Evolutionary conservation across 2,888 invertebrate species (phyloP).

Genomic region (Creontiades dilutus): DNA sequence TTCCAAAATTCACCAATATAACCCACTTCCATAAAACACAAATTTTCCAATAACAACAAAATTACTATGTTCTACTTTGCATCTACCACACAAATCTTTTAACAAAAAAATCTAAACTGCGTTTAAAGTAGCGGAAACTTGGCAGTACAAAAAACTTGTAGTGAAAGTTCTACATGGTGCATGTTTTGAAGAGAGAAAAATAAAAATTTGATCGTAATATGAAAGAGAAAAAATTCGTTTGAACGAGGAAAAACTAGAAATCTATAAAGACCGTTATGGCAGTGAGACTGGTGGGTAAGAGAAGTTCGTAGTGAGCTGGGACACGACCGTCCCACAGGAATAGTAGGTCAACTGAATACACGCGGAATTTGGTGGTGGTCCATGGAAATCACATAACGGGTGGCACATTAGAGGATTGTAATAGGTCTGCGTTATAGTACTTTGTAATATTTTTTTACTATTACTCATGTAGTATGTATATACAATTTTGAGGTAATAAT

Average conservation of each 20-base stretch:
- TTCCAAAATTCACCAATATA: not conserved
- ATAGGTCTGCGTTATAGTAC: not conserved
- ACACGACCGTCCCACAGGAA: not conserved
- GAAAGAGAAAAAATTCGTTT: no score
- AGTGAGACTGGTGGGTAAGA: constrained; percentile 12
- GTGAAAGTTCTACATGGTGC: not conserved
- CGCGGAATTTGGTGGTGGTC: not conserved
- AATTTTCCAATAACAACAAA: not conserved
- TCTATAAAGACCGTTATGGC: constrained; percentile 44
- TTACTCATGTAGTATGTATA: not conserved
- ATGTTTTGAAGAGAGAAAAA: not conserved
- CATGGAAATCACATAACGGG: not conserved
- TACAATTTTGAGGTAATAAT: not conserved
- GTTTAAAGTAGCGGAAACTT: not conserved
- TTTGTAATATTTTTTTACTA: not conserved
- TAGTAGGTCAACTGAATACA: constrained; percentile 34
- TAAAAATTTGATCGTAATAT: not conserved
- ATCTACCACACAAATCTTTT: constrained; percentile 11
- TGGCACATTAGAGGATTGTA: constrained; percentile 9
- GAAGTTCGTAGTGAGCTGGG: constrained; percentile 33
- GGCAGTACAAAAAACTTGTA: constrained; percentile 27
- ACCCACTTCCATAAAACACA: not conserved
- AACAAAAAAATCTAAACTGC: not conserved
- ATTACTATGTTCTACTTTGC: not conserved
- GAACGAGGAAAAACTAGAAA: not conserved